phyloP scores from a whole-genome alignment of 2,113 vertebrate genomes.

The Catagonus wagneri region DNA sequence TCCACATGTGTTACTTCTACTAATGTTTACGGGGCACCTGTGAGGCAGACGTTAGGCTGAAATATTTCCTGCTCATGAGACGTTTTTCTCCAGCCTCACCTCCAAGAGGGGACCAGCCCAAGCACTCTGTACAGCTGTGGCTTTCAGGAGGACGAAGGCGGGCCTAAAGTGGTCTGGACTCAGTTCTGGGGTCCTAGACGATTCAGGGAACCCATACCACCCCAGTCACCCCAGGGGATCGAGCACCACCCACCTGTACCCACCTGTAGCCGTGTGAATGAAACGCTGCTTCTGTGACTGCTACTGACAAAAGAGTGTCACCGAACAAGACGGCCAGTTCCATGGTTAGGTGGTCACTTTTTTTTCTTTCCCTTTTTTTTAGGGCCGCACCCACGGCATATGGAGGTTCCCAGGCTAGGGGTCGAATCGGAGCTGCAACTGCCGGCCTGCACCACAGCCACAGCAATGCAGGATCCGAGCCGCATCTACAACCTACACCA shows the following conservation, averaged over 20 bases:
- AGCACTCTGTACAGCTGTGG: not conserved
- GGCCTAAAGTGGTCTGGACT: not conserved
- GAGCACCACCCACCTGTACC: not conserved
- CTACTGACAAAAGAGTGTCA: not conserved
- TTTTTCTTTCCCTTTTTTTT: too few species aligned
- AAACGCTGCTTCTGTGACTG: not conserved
- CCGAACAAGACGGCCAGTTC: not conserved
- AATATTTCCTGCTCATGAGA: not conserved
- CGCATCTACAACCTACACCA: too few species aligned
- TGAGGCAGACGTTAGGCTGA: not conserved
- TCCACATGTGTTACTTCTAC: not conserved
- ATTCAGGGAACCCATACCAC: too few species aligned
- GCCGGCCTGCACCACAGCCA: too few species aligned
- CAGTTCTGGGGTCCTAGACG: too few species aligned
- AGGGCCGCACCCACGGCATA: too few species aligned
- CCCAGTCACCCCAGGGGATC: not conserved
- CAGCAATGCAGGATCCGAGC: too few species aligned
- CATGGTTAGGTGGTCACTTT: not conserved
- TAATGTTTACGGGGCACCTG: not conserved
- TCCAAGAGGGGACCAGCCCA: not conserved
- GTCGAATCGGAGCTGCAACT: too few species aligned
- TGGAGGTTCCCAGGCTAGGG: too few species aligned
- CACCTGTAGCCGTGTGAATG: not conserved
- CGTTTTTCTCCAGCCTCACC: not conserved
- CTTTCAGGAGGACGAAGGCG: not conserved